Evolutionary conservation across 2,797 vertebrate species (phyloP).

Genomic region (Nothura maculosa): DNA sequence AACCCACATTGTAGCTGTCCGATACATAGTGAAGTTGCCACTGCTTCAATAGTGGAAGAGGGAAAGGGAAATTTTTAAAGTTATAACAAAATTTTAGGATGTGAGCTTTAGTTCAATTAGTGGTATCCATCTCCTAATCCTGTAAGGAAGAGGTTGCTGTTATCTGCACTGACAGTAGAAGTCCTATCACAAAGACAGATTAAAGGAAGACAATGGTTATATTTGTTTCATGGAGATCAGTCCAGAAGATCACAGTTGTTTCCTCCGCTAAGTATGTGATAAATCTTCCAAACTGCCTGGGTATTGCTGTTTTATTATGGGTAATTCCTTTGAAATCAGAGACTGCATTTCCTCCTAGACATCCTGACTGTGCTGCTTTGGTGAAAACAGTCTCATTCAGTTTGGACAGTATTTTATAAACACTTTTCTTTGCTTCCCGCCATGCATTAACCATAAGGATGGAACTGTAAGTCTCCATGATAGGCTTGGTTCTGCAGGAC

Average conservation of each 20-base stretch:
- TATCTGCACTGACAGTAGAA: not conserved
- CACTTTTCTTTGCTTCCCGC: not conserved
- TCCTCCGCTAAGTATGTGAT: not conserved
- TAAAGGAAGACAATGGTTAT: not conserved
- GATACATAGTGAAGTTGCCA: not conserved
- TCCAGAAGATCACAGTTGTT: not conserved
- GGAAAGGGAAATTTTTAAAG: not conserved
- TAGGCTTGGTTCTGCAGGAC: not conserved
- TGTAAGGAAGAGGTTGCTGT: not conserved
- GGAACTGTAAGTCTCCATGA: not conserved
- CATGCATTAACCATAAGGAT: not conserved
- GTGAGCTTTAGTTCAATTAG: not conserved
- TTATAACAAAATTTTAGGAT: not conserved
- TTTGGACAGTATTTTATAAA: not conserved
- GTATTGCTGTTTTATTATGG: not conserved
- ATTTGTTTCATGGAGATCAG: not conserved
- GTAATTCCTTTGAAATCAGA: constrained; percentile 10
- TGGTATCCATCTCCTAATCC: not conserved
- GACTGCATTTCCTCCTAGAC: not conserved
- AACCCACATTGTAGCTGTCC: not conserved
- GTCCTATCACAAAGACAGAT: not conserved
- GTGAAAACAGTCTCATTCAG: not conserved
- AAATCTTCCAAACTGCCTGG: not conserved
- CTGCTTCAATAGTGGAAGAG: not conserved
- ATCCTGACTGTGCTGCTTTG: not conserved